Percentiles rank a stretch among this genome's conserved stretches.
These are phyloP conservation scores for Drosophila ercepeae DNA, from an alignment of 1,140 invertebrate genomes.

Conservation along the genomic window DNA sequence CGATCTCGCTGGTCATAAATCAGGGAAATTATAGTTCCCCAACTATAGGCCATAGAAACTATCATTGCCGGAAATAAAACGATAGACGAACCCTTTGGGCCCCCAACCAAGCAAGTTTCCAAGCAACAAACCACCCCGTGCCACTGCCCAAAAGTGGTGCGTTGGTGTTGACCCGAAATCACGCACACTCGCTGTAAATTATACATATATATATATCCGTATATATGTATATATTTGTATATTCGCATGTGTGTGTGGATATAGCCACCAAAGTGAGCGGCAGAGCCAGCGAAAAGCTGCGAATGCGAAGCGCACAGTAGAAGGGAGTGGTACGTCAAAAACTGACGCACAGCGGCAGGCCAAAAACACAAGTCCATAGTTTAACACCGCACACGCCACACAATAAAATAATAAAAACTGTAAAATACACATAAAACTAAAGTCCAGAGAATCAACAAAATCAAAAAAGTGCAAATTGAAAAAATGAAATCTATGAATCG, in stretches of 20 bases:
- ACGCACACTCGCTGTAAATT: constrained; percentile 81
- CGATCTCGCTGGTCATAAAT: constrained; percentile 15
- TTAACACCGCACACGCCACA: constrained; percentile 32
- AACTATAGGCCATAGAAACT: not conserved
- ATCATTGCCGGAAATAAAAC: not conserved
- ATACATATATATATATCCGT: constrained; percentile 66
- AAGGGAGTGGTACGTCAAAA: constrained; percentile 84
- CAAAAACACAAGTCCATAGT: constrained; percentile 68
- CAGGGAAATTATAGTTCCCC: not conserved
- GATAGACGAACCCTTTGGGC: not conserved
- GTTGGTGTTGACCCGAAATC: constrained; percentile 75
- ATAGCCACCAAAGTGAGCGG: constrained; percentile 56
- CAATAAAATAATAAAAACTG: constrained; percentile 44
- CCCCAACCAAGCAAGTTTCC: not conserved
- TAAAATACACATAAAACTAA: constrained; percentile 58
- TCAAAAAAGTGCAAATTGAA: constrained; percentile 41
- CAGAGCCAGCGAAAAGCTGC: constrained; percentile 61
- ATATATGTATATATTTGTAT: constrained; percentile 1
- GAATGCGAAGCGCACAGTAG: constrained; percentile 71
- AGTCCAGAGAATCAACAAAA: constrained; percentile 10
- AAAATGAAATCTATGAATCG: constrained; percentile 8
- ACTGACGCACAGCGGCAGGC: constrained; percentile 83
- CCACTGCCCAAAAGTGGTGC: constrained; percentile 29
- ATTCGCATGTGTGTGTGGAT: constrained; percentile 41
- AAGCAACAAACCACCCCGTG: constrained; percentile 28